A percentile compares a stretch with the other conserved stretches of the same genome.
Conservation (phyloP, 2,113 vertebrate genomes). For the Electrona antarctica region DNA sequence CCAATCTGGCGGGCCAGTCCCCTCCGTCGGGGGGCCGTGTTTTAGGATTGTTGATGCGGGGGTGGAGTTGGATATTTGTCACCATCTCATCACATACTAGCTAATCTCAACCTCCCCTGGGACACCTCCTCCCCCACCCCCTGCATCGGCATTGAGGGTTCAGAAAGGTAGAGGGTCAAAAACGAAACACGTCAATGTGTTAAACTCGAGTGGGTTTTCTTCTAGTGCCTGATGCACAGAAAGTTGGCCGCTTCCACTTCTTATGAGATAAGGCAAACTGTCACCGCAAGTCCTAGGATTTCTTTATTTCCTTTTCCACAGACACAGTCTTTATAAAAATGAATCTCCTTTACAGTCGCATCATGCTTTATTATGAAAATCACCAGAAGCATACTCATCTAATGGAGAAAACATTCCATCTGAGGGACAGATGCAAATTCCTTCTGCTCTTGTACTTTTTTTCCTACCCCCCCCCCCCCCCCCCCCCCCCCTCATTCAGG, state of each 20-base stretch:
- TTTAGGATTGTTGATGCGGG: slow-evolving; percentile 52
- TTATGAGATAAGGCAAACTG: not conserved
- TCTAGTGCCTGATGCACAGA: slow-evolving; percentile 37
- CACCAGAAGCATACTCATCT: slow-evolving; percentile 38
- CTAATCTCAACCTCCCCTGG: slow-evolving; percentile 65
- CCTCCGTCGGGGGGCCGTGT: slow-evolving; percentile 29
- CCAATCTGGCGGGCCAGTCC: slow-evolving; percentile 52
- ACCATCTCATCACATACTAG: slow-evolving; percentile 75
- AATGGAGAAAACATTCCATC: slow-evolving; percentile 52
- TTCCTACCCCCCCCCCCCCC: slow-evolving; percentile 14
- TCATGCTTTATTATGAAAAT: slow-evolving; percentile 23
- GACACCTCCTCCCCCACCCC: slow-evolving; percentile 8
- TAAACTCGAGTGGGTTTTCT: slow-evolving; percentile 56
- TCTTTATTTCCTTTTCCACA: no score
- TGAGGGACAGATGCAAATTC: slow-evolving; percentile 38
- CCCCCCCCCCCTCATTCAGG: slow-evolving; percentile 7
- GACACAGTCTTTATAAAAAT: slow-evolving; percentile 2
- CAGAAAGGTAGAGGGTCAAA: slow-evolving; percentile 28
- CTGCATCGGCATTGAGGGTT: slow-evolving; percentile 20
- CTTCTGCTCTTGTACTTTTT: slow-evolving; percentile 31
- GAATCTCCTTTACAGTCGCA: slow-evolving; percentile 8
- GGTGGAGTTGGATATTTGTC: slow-evolving; percentile 73
- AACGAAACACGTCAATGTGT: slow-evolving; percentile 52
- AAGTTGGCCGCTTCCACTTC: slow-evolving; percentile 42
- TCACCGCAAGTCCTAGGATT: not conserved